Conservation (phyloP, 2,113 vertebrate genomes). For the Emydura subglobosa region DNA sequence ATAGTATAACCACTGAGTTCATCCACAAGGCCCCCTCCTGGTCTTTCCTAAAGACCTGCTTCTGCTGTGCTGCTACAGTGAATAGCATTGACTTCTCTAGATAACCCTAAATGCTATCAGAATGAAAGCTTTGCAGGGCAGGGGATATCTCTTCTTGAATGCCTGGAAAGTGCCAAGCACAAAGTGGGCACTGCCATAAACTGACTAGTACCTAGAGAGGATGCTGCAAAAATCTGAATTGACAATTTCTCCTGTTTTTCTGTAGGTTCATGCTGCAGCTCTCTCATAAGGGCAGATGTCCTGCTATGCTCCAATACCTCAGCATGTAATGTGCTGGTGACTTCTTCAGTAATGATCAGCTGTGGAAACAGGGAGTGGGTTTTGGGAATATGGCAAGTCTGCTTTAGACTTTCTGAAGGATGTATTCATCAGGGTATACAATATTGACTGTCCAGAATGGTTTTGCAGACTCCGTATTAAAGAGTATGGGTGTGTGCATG, state of each 20-base stretch:
- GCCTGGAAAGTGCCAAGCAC: not conserved
- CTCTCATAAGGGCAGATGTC: not conserved
- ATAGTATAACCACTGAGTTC: not conserved
- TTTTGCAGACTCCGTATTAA: not conserved
- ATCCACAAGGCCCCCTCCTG: not conserved
- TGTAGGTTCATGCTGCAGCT: not conserved
- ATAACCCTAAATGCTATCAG: not conserved
- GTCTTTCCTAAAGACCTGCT: not conserved
- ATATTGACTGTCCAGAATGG: not conserved
- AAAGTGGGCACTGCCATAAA: not conserved
- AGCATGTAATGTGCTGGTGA: not conserved
- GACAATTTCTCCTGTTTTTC: not conserved
- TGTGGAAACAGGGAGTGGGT: not conserved
- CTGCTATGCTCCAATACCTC: not conserved
- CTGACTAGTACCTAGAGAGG: not conserved
- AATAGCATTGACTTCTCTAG: not conserved
- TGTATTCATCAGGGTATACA: not conserved
- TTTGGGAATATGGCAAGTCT: not conserved
- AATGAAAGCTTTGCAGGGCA: not conserved
- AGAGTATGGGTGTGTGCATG: not conserved
- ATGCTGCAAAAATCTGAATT: not conserved
- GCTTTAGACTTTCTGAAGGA: accelerated
- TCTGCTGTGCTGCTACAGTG: not conserved
- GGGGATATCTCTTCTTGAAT: not conserved
- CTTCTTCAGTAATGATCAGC: not conserved